Conservation (phyloP, 2,113 vertebrate species). For the Microcebus griseorufus region DNA sequence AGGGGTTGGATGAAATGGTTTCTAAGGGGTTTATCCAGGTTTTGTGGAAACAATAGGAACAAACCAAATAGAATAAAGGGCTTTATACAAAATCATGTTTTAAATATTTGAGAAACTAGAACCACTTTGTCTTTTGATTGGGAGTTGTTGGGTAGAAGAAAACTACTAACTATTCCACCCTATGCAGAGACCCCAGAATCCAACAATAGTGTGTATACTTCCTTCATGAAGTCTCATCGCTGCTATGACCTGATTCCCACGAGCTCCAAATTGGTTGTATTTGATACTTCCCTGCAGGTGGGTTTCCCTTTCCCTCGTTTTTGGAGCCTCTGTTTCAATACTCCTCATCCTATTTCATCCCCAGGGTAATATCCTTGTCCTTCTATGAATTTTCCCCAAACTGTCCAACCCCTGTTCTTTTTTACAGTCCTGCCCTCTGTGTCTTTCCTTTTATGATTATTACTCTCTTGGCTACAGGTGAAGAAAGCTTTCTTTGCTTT, state of each 20-base stretch:
- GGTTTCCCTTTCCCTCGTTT: conserved; percentile 15
- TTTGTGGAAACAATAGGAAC: conserved; percentile 36
- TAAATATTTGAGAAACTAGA: conserved; percentile 29
- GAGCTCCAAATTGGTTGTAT: conserved; percentile 98
- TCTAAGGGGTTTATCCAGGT: background rate
- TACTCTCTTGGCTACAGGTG: conserved; percentile 86
- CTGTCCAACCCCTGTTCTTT: background rate
- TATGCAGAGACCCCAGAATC: conserved; percentile 82
- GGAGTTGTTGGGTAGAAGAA: conserved; percentile 47
- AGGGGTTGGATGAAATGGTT: conserved; percentile 33
- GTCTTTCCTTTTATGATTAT: background rate
- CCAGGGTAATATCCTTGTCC: background rate
- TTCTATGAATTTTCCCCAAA: conserved; percentile 44
- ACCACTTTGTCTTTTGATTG: conserved; percentile 23
- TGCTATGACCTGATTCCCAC: conserved; percentile 98
- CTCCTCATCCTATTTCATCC: background rate
- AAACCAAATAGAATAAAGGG: background rate
- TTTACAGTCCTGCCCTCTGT: background rate
- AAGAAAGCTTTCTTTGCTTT: conserved; percentile 99
- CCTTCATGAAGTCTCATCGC: conserved; percentile 97
- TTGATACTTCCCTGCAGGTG: conserved; percentile 97
- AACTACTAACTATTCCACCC: conserved; percentile 47
- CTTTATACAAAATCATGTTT: background rate
- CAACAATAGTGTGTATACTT: conserved; percentile 90
- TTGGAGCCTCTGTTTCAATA: background rate